Evolutionary conservation across 2,888 invertebrate genomes (phyloP).

Genomic region (Torymus tubicola): DNA sequence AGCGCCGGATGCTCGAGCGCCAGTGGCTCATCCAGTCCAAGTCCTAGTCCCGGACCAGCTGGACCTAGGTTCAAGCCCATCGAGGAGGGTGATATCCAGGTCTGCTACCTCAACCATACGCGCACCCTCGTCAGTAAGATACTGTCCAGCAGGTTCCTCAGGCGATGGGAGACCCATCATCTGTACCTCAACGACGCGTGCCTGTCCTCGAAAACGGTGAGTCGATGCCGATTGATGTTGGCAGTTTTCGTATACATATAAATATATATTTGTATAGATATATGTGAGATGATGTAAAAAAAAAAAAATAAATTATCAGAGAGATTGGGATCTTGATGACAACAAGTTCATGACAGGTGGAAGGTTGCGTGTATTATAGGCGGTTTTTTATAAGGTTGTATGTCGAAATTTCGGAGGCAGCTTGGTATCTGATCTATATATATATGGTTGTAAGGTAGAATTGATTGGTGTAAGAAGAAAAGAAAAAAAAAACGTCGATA

Average conservation of each 20-base stretch:
- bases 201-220: constrained; percentile 86
- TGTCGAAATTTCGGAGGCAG: no score
- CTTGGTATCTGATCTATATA: no score
- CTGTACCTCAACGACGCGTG: constrained; percentile 83
- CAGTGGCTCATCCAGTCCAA: constrained; percentile 76
- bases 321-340: no score
- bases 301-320: no score
- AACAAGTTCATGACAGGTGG: no score
- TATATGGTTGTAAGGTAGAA: no score
- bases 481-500: no score
- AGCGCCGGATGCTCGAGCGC: constrained; percentile 79
- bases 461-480: no score
- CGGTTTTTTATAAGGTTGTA: no score
- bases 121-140: constrained; percentile 88
- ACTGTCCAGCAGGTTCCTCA: constrained; percentile 85
- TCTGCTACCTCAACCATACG: constrained; percentile 87
- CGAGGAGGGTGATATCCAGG: constrained; percentile 84
- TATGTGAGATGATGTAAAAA: no score
- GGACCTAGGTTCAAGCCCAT: constrained; percentile 84
- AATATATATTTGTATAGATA: neutral
- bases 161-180: constrained; percentile 88
- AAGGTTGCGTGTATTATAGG: no score
- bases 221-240: constrained; percentile 68
- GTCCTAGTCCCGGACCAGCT: constrained; percentile 73
- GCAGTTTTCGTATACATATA: no score